phyloP scores from a whole-genome alignment of 2,797 vertebrate genomes.

The Chaenodraco wilsoni region DNA sequence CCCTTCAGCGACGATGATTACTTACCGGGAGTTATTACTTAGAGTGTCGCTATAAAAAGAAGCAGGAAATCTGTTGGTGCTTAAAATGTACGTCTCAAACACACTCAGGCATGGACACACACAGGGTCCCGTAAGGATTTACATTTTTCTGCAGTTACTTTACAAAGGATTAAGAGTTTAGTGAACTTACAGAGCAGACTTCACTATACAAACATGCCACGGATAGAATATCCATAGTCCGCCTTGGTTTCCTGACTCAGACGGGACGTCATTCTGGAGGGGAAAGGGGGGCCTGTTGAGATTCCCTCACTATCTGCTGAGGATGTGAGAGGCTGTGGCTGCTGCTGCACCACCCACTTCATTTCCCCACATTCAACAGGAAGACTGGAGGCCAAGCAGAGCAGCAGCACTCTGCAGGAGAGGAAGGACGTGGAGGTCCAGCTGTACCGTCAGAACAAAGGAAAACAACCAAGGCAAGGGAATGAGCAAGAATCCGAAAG shows the following conservation, averaged over 20 bases:
- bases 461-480: slow-evolving; percentile 56
- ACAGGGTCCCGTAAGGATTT: slow-evolving; percentile 50
- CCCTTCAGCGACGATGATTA: slow-evolving; percentile 27
- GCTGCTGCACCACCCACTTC: slow-evolving; percentile 71
- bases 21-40: slow-evolving; percentile 16
- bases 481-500: slow-evolving; percentile 80
- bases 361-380: slow-evolving; percentile 84
- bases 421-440: slow-evolving; percentile 64
- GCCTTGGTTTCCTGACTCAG: slow-evolving; percentile 71
- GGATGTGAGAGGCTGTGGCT: slow-evolving; percentile 66
- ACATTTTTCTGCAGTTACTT: slow-evolving; percentile 55
- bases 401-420: slow-evolving; percentile 56
- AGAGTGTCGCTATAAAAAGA: slow-evolving; percentile 38
- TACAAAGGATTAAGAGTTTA: slow-evolving; percentile 59
- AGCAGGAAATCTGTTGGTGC: slow-evolving; percentile 45
- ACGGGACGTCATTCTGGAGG: slow-evolving; percentile 67
- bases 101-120: background rate
- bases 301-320: slow-evolving; percentile 66
- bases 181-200: slow-evolving; percentile 33
- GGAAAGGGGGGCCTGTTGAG: slow-evolving; percentile 42
- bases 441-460: slow-evolving; percentile 58
- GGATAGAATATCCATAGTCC: slow-evolving; percentile 55
- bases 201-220: slow-evolving; percentile 63
- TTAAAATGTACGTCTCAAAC: slow-evolving; percentile 5
- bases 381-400: slow-evolving; percentile 73